Conservation (phyloP, 2,797 vertebrate species). For the Pithecia hirsuta region DNA sequence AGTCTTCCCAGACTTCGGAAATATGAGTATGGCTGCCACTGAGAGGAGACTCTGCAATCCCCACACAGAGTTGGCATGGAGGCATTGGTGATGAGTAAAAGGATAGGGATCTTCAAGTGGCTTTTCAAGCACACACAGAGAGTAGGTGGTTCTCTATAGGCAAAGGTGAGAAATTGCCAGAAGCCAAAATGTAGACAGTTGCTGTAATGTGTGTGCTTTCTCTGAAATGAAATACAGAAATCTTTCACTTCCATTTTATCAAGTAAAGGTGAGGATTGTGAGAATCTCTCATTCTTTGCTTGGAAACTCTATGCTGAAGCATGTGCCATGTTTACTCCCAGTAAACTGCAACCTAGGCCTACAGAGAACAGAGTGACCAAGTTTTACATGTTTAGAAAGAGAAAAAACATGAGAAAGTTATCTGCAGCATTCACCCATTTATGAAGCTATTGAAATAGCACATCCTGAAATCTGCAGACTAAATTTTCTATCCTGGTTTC, state of each 20-base stretch:
- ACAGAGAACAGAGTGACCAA: not conserved
- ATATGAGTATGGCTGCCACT: not conserved
- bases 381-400: not conserved
- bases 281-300: not conserved
- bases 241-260: not conserved
- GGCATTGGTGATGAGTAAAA: not conserved
- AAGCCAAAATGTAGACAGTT: not conserved
- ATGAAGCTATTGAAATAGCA: not conserved
- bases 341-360: not conserved
- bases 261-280: not conserved
- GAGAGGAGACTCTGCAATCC: not conserved
- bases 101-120: not conserved
- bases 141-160: not conserved
- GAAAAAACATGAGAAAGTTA: not conserved
- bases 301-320: not conserved
- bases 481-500: not conserved
- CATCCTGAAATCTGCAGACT: not conserved
- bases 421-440: not conserved
- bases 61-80: fast-evolving
- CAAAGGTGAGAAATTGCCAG: not conserved
- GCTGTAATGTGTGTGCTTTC: not conserved
- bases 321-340: not conserved
- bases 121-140: not conserved
- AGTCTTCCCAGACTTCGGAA: not conserved
- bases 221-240: not conserved